Evolutionary conservation across 2,888 invertebrate genomes (phyloP).

Genomic region (Drosophila gaucha): DNA sequence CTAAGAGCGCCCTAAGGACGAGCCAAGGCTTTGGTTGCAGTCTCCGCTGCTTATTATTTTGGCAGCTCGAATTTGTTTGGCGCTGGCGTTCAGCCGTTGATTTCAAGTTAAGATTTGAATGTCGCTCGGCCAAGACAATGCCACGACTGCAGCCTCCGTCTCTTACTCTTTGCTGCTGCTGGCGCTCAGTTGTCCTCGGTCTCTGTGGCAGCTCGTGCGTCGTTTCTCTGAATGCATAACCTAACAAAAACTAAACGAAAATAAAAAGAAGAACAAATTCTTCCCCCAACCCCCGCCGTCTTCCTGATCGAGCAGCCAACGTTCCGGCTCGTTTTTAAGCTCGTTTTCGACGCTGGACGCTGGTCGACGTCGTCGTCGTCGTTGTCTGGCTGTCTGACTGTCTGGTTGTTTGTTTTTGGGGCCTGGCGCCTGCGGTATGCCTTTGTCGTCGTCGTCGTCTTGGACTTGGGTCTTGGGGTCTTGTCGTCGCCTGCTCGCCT

Average conservation of each 20-base stretch:
- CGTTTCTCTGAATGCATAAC: conserved; percentile 49
- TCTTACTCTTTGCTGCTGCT: background rate
- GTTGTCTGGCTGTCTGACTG: conserved; percentile 50
- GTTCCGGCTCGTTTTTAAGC: conserved; percentile 38
- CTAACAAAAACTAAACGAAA: background rate
- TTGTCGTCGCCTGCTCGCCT: conserved; percentile 72
- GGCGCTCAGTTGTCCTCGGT: conserved; percentile 25
- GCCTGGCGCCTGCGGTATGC: conserved; percentile 84
- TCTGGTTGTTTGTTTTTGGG: conserved; percentile 60
- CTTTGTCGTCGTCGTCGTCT: conserved; percentile 75
- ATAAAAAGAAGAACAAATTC: conserved; percentile 1
- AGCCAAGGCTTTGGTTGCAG: background rate
- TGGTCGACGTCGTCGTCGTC: conserved; percentile 54
- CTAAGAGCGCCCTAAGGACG: conserved; percentile 6
- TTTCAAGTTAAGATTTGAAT: conserved; percentile 84
- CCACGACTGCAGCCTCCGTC: conserved; percentile 25
- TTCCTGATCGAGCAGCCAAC: too few relatives aligned
- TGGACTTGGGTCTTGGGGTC: conserved; percentile 44
- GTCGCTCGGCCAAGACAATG: conserved; percentile 68
- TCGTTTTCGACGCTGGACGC: conserved; percentile 48
- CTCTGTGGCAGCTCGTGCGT: conserved; percentile 60
- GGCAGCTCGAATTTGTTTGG: conserved; percentile 80
- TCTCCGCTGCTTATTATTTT: conserved; percentile 73
- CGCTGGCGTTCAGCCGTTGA: conserved; percentile 70
- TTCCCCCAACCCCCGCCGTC: background rate